These are phyloP conservation scores for Nysson spinosus DNA, from an alignment of 2,888 invertebrate species.

Conservation along the genomic window DNA sequence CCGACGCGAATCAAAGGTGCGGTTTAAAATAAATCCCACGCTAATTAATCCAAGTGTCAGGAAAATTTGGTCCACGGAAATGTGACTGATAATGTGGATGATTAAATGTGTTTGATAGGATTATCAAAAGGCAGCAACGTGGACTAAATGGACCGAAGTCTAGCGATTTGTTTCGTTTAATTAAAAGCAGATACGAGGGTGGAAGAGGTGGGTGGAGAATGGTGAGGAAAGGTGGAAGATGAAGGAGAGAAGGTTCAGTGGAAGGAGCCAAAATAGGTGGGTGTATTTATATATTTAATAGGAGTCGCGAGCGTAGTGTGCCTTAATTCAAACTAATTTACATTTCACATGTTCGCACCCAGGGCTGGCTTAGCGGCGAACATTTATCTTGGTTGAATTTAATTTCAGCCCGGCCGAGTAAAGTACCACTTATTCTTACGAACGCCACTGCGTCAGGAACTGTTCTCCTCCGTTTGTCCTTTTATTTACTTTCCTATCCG, in stretches of 20 bases:
- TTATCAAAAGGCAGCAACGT: not conserved
- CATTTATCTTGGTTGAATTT: conserved; percentile 72
- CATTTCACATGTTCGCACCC: conserved; percentile 65
- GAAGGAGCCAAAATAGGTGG: not conserved
- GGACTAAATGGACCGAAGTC: not conserved
- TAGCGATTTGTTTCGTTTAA: conserved; percentile 3
- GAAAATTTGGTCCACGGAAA: no score
- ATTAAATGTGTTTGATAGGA: no score
- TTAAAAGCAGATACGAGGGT: conserved; percentile 5
- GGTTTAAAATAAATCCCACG: no score
- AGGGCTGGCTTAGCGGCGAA: conserved; percentile 51
- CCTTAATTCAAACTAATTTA: conserved; percentile 71
- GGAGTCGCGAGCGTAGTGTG: conserved; percentile 39
- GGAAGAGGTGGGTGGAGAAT: no score
- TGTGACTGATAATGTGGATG: no score
- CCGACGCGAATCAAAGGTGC: no score
- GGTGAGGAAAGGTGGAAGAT: no score
- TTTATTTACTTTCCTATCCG: not conserved
- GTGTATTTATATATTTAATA: conserved; percentile 56
- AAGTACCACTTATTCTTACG: conserved; percentile 69
- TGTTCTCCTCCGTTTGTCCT: not conserved
- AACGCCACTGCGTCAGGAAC: conserved; percentile 51
- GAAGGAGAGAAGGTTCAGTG: no score
- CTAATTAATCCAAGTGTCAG: no score
- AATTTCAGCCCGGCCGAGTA: conserved; percentile 65